A percentile compares a stretch with the other conserved stretches of the same genome.
phyloP scores from a whole-genome alignment of 2,888 invertebrate genomes.

The Pseudeuparius sepicola region DNA sequence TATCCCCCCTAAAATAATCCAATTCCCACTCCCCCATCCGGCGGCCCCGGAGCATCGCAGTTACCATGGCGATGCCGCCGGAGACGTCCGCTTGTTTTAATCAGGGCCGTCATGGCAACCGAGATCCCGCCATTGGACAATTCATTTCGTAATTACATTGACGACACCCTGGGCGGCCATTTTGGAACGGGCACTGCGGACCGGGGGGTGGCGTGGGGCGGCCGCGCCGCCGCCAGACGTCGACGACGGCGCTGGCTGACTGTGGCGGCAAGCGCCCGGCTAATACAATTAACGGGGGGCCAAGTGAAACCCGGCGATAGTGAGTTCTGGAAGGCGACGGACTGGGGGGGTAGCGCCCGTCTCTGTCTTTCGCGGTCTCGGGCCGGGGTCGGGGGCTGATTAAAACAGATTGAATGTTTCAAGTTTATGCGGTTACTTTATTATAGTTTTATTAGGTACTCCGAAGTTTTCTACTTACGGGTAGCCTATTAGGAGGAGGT shows the following conservation, averaged over 20 bases:
- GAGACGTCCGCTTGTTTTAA: constrained; percentile 43
- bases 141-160: constrained; percentile 43
- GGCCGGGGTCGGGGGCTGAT: constrained; percentile 39
- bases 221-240: too few relatives aligned
- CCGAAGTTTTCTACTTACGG: constrained; percentile 28
- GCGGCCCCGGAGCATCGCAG: constrained; percentile 32
- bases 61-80: constrained; percentile 38
- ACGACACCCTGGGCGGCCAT: constrained; percentile 45
- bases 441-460: constrained; percentile 36
- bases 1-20: too few relatives aligned
- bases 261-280: constrained; percentile 40
- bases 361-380: constrained; percentile 24
- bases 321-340: constrained; percentile 29
- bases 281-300: constrained; percentile 44
- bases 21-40: too few relatives aligned
- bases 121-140: constrained; percentile 44
- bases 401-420: constrained; percentile 43
- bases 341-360: constrained; percentile 18
- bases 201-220: constrained; percentile 23
- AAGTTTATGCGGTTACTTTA: constrained; percentile 38
- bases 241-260: too few relatives aligned
- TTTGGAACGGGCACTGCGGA: constrained; percentile 39
- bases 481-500: too few relatives aligned
- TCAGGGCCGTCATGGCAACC: constrained; percentile 43
- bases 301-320: constrained; percentile 44